phyloP scores from a whole-genome alignment of 2,797 vertebrate genomes.

The Helostoma temminkii region DNA sequence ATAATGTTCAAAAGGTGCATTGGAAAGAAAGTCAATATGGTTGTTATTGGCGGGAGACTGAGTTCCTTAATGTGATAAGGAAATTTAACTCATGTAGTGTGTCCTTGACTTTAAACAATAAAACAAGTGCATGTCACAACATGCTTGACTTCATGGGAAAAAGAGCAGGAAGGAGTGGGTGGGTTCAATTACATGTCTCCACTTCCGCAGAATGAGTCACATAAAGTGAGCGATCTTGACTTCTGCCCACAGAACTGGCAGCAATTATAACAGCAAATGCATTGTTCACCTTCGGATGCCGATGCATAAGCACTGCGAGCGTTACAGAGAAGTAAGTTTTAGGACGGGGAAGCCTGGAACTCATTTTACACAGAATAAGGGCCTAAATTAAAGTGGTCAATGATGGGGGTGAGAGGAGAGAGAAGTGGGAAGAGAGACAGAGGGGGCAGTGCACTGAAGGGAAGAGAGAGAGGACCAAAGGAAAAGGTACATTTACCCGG shows the following conservation, averaged over 20 bases:
- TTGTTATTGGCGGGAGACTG: background rate
- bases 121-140: constrained; percentile 12
- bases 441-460: constrained; percentile 10
- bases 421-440: constrained; percentile 4
- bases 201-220: constrained; percentile 34
- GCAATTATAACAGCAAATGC: constrained; percentile 58
- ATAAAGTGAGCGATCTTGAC: constrained; percentile 44
- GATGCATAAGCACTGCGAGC: constrained; percentile 15
- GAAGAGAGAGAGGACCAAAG: constrained; percentile 36
- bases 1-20: background rate
- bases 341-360: constrained; percentile 24
- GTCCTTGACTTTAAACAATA: background rate
- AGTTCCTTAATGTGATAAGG: background rate
- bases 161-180: constrained; percentile 17
- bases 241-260: constrained; percentile 37
- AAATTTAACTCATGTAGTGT: background rate
- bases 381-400: constrained; percentile 2
- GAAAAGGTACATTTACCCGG: constrained; percentile 55
- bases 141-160: constrained; percentile 2
- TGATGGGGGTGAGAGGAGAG: background rate
- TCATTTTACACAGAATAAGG: constrained; percentile 13
- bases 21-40: background rate
- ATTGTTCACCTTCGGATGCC: constrained; percentile 52
- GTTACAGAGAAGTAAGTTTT: constrained; percentile 37
- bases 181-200: constrained; percentile 27